These are phyloP conservation scores for Dicrurus megarhynchus DNA, from an alignment of 2,113 vertebrate genomes.

Conservation along the genomic window DNA sequence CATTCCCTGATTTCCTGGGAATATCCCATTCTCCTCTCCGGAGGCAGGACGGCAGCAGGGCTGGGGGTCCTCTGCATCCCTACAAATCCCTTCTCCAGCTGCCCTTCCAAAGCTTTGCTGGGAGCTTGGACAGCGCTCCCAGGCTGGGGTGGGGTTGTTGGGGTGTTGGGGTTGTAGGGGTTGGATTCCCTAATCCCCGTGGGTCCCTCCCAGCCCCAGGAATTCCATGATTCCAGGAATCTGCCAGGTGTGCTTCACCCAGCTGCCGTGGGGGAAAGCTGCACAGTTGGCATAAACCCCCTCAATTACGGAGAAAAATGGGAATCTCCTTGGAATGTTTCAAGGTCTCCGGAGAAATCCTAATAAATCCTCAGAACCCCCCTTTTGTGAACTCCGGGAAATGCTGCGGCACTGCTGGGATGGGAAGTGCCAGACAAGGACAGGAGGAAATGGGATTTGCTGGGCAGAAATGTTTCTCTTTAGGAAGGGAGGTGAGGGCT, in stretches of 20 bases:
- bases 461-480: not conserved
- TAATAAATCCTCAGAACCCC: not conserved
- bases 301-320: not conserved
- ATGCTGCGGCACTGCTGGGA: not conserved
- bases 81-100: not conserved
- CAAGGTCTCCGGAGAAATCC: not conserved
- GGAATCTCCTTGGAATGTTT: not conserved
- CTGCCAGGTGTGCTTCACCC: not conserved
- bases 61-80: not conserved
- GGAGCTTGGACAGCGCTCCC: fast-evolving
- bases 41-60: not conserved
- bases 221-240: fast-evolving
- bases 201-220: not conserved
- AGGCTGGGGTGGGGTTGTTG: not conserved
- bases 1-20: not conserved
- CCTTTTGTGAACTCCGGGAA: not conserved
- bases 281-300: not conserved
- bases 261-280: not conserved
- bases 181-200: not conserved
- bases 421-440: not conserved
- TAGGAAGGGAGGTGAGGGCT: not conserved
- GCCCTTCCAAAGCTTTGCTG: not conserved
- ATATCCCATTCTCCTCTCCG: not conserved
- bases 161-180: not conserved
- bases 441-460: not conserved